Conservation (phyloP, 2,888 invertebrate species). For the Zeuzera pyrina region DNA sequence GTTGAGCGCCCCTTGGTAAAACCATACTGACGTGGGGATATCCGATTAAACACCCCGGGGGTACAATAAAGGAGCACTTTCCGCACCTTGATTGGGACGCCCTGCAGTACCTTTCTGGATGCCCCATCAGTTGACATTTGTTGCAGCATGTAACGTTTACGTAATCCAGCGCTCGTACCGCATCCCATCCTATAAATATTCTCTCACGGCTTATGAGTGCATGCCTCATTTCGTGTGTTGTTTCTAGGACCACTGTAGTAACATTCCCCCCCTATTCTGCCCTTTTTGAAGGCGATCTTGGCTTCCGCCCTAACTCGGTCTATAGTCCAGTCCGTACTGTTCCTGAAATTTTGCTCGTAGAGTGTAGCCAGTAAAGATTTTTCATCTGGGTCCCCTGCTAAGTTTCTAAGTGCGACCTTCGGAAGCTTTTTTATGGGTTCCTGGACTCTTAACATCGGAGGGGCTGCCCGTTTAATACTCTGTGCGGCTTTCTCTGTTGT, state of each 20-base stretch:
- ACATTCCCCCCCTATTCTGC: not conserved
- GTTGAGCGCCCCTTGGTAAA: no score
- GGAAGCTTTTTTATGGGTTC: no score
- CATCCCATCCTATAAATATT: constrained; percentile 17
- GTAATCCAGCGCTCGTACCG: constrained; percentile 4
- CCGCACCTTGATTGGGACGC: constrained; percentile 10
- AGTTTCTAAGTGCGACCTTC: no score
- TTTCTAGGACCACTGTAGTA: constrained; percentile 10
- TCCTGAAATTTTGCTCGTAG: constrained; percentile 4
- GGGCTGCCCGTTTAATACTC: no score
- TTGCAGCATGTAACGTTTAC: constrained; percentile 15
- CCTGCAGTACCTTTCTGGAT: constrained; percentile 22
- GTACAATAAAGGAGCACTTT: constrained; percentile 5
- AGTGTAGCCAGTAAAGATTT: no score
- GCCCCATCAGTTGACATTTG: constrained; percentile 26
- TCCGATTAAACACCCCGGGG: not conserved
- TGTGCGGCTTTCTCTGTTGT: no score
- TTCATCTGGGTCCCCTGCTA: no score
- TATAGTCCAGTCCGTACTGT: not conserved
- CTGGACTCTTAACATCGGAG: no score
- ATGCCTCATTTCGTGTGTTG: constrained; percentile 4
- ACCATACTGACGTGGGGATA: no score
- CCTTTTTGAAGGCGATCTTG: constrained; percentile 1
- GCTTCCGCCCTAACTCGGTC: not conserved
- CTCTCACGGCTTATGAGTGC: not conserved